These are phyloP conservation scores for Oscheius sp. DNA, from an alignment of 2,888 invertebrate genomes.

Conservation along the genomic window DNA sequence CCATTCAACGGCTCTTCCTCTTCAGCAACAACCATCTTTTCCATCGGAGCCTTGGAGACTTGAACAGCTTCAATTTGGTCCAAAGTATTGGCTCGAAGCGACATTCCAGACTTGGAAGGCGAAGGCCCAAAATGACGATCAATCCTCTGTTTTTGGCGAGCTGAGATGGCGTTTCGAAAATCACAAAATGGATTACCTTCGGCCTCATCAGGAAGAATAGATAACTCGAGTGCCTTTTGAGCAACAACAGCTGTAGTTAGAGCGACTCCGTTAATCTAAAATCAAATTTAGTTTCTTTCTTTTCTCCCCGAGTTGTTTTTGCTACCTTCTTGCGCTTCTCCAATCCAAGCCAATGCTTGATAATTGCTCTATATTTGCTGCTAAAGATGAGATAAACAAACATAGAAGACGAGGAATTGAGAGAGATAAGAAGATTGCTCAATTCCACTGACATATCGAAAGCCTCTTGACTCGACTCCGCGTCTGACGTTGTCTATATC, in stretches of 20 bases:
- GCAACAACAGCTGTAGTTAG: constrained; percentile 67
- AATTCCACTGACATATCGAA: constrained; percentile 62
- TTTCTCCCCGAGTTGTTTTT: background rate
- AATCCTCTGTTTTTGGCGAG: background rate
- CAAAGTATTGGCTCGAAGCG: constrained; percentile 6
- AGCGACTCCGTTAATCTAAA: constrained; percentile 66
- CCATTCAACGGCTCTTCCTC: constrained; percentile 22
- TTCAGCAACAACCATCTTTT: constrained; percentile 16
- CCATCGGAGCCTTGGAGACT: background rate
- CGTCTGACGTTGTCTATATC: background rate
- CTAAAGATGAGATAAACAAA: constrained; percentile 68
- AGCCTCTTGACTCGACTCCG: constrained; percentile 20
- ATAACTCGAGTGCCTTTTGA: constrained; percentile 64
- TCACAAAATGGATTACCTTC: constrained; percentile 36
- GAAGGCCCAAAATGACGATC: too few relatives aligned
- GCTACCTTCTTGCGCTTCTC: constrained; percentile 50
- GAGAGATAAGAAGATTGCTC: constrained; percentile 65
- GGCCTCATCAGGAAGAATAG: constrained; percentile 66
- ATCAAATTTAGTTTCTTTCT: too few relatives aligned
- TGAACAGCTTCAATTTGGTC: background rate
- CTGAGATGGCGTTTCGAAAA: background rate
- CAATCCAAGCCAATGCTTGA: constrained; percentile 66
- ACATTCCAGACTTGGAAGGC: background rate
- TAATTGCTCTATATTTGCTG: constrained; percentile 65
- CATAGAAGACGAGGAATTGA: constrained; percentile 68